Base-by-base conservation (phyloP, 2,113 vertebrate genomes). In the Microtus oregoni region DNA sequence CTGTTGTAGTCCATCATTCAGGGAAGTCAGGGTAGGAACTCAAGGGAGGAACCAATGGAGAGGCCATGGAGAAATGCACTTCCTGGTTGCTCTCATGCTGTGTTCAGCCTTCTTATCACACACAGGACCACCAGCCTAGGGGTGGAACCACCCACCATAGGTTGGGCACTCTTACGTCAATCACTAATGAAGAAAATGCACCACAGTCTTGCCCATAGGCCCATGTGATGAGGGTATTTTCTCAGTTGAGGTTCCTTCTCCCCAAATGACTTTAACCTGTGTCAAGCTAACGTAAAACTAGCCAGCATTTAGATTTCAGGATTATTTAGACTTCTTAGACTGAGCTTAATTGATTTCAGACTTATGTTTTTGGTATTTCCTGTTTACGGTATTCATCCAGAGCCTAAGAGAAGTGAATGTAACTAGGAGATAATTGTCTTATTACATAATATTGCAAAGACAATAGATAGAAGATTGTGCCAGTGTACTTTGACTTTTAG, bases 331-430 rank as follows among this genome's bases (percentile, higher is more conserved):
- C 28, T 86, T 96, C 65, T 5, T 85, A 72, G 41, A 52, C 15
- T 89, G 61, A 50, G 82, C 65, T 58, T 79, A 85, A 72, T 35
- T 63, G 63, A 65, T 24, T 78, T 10, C 2, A 78, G 68, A 77
- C 55, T 91, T 95, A 35, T 86, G 7, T 58, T 67, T 86, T 52
- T 83, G n/a, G 22, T 72, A 76, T 63, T 68, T 95, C 28, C 78
- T 81, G 7, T 67, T 47, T 89, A 52, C 73, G 44, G 24, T 55
- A 70, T 70, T 61, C 41, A 82, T 90, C 13, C 10, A 58, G 55
- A 82, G 30, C 20, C 65, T 91, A 79, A 95, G 4, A 52, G 52
- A 75, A 91, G 4, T 75, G 52, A 75, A 91, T 50, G 58, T 20
- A 87, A 14, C 22, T 86, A 58, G 30, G 78, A 78, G 72, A 44